A percentile compares a stretch with the other conserved stretches of the same genome.
These are phyloP conservation scores for Perccottus glenii DNA, from an alignment of 2,113 vertebrate genomes.

Conservation along the genomic window DNA sequence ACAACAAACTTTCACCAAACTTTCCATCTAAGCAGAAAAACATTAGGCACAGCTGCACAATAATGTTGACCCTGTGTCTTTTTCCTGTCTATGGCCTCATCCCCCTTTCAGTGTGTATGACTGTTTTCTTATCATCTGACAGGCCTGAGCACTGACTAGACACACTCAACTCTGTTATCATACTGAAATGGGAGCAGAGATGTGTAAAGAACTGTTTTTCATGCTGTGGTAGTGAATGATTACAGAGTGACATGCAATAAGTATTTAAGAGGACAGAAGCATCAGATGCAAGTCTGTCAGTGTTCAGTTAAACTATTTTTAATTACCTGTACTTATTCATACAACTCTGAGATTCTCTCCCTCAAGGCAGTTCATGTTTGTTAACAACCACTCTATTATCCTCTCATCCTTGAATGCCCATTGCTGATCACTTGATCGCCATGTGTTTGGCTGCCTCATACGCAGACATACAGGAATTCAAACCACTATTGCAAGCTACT, in stretches of 20 bases:
- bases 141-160: slow-evolving; percentile 41
- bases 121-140: slow-evolving; percentile 73
- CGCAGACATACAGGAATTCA: slow-evolving; percentile 48
- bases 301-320: slow-evolving; percentile 1
- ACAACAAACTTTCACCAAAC: slow-evolving; percentile 42
- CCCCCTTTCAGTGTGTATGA: slow-evolving; percentile 54
- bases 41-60: slow-evolving; percentile 64
- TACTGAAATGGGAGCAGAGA: slow-evolving; percentile 19
- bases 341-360: slow-evolving; percentile 31
- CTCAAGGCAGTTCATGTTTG: slow-evolving; percentile 29
- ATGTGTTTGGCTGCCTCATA: slow-evolving; percentile 69
- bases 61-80: slow-evolving; percentile 58
- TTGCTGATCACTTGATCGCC: slow-evolving; percentile 79
- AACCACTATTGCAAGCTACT: slow-evolving; percentile 7
- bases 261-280: too few relatives aligned
- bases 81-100: slow-evolving; percentile 56
- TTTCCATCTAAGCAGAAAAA: slow-evolving; percentile 62
- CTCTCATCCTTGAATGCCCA: slow-evolving; percentile 44
- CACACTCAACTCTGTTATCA: slow-evolving; percentile 34
- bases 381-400: slow-evolving; percentile 73
- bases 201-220: slow-evolving; percentile 16
- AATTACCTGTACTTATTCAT: slow-evolving; percentile 8
- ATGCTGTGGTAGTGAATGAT: background rate
- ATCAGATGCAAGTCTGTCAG: background rate
- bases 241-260: background rate